These are phyloP conservation scores for Stratiomys singularior DNA, from an alignment of 2,888 invertebrate genomes.

Conservation along the genomic window DNA sequence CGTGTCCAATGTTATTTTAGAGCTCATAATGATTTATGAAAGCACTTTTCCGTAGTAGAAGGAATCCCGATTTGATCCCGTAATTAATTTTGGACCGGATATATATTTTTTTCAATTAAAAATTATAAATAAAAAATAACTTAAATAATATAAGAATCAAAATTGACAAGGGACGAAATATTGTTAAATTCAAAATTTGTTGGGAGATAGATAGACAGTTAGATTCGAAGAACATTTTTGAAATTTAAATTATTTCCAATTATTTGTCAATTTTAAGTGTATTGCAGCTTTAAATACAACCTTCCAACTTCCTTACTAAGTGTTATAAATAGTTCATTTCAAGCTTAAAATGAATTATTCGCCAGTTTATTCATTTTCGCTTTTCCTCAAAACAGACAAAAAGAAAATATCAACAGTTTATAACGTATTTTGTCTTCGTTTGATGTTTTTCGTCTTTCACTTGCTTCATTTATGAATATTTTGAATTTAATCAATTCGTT, in stretches of 20 bases:
- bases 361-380: not conserved
- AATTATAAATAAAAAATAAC: no score
- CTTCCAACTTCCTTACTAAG: not conserved
- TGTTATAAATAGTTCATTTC: not conserved
- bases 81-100: no score
- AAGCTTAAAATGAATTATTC: not conserved
- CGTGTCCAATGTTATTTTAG: no score
- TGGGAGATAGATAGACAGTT: constrained; percentile 42
- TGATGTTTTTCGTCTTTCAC: not conserved
- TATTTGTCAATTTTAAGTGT: not conserved
- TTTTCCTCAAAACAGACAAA: not conserved
- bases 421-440: no score
- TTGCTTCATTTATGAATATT: not conserved
- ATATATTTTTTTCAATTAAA: no score
- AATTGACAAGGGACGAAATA: constrained; percentile 12
- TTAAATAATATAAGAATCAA: not conserved
- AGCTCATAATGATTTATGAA: no score
- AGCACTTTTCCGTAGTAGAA: no score
- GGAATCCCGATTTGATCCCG: no score
- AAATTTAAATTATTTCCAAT: not conserved
- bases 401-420: no score
- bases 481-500: not conserved
- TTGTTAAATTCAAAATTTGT: constrained; percentile 19
- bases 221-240: constrained; percentile 9
- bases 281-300: not conserved